Conservation (phyloP, 2,113 vertebrate species). For the Hippopotamus amphibius region DNA sequence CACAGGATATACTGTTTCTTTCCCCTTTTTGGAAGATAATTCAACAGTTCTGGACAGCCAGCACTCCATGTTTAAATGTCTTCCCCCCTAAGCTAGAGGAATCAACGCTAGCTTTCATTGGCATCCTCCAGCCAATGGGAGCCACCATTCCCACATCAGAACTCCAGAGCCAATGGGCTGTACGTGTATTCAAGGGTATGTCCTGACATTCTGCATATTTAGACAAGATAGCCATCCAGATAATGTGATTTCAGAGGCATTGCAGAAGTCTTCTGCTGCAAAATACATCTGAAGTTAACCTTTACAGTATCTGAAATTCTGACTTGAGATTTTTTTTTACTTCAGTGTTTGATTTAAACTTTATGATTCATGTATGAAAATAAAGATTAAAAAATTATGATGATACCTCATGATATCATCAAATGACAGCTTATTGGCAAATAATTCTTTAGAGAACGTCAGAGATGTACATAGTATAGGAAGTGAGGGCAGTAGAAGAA, state of each 20-base stretch:
- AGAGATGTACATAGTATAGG: background rate
- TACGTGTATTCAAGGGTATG: constrained; percentile 87
- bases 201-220: background rate
- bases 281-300: background rate
- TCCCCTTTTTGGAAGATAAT: background rate
- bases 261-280: background rate
- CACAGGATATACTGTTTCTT: constrained; percentile 34
- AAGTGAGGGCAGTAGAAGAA: background rate
- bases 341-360: background rate
- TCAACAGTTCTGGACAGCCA: constrained; percentile 72
- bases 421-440: background rate
- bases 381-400: background rate
- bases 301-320: background rate
- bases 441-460: background rate
- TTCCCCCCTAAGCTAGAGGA: constrained; percentile 86
- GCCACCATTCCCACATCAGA: constrained; percentile 86
- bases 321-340: background rate
- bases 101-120: constrained; percentile 88
- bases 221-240: background rate
- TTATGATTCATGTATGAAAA: background rate
- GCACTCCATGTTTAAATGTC: constrained; percentile 84
- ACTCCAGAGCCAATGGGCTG: constrained; percentile 90
- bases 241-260: background rate
- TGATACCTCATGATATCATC: background rate
- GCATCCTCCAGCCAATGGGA: constrained; percentile 84